Conservation (phyloP, 2,888 invertebrate genomes). For the Scaptomyza parva region DNA sequence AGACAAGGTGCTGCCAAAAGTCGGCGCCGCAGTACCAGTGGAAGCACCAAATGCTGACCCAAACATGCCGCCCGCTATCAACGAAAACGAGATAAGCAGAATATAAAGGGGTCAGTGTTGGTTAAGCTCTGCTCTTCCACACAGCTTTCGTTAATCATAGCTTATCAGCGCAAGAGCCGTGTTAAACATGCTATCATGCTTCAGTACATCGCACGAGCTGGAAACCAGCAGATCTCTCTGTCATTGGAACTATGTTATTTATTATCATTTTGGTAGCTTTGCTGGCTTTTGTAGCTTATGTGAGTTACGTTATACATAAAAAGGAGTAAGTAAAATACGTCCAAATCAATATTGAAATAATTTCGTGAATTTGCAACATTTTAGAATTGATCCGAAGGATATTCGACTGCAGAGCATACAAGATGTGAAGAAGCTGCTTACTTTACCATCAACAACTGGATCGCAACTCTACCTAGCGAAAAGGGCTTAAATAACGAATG, state of each 20-base stretch:
- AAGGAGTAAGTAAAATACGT: conserved; percentile 60
- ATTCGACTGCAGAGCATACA: conserved; percentile 55
- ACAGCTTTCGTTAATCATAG: conserved; percentile 38
- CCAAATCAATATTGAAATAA: neutral
- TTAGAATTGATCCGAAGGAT: conserved; percentile 63
- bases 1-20: conserved; percentile 62
- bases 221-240: conserved; percentile 22
- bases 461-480: conserved; percentile 66
- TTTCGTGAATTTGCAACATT: neutral
- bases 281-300: conserved; percentile 47
- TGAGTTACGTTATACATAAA: conserved; percentile 57
- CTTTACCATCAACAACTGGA: conserved; percentile 28
- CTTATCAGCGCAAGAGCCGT: conserved; percentile 52
- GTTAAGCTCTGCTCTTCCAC: conserved; percentile 16
- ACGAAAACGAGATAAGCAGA: conserved; percentile 48
- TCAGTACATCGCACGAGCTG: conserved; percentile 44
- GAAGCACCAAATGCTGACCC: conserved; percentile 79
- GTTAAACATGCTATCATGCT: neutral
- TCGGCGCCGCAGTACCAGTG: conserved; percentile 42
- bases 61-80: conserved; percentile 78
- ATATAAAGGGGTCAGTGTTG: conserved; percentile 49
- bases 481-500: conserved; percentile 36
- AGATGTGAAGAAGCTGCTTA: conserved; percentile 61
- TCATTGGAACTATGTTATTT: conserved; percentile 25
- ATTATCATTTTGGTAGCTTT: conserved; percentile 40